Base-by-base conservation (phyloP, 2,113 vertebrate species). In the Pelvicachromis taeniatus region DNA sequence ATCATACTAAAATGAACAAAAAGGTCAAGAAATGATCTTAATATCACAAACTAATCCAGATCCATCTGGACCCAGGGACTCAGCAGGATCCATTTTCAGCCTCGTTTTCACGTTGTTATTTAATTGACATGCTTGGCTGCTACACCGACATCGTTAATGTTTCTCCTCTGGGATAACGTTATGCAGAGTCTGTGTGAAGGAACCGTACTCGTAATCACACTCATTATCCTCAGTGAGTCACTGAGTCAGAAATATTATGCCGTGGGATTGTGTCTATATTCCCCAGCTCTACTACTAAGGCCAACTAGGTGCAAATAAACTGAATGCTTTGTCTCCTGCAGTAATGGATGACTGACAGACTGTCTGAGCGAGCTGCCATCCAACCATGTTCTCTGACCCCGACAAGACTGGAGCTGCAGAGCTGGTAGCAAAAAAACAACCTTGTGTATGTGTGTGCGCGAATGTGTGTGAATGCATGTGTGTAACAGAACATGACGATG, bases 311-410 rank as follows among this genome's bases (percentile, higher is more conserved):
- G 89, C 87, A 93, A 85, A 89, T 68, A 90, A 82, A 86, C 89
- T 59, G 79, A 88, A 81, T 23, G 85, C 73, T 93, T 93, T 83
- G 84, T 86, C 91, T 90, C 70, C 59, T 59, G 23, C 80, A 14
- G 90, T 89, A 89, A 90, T 85, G 88, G 88, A 84, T 93, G 91
- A 93, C 85, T 92, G 93, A 91, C 93, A 79, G 91, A 53, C 79
- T 61, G 90, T 83, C 82, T 91, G 91, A 91, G 83, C 4, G 82
- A 90, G 90, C 87, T 84, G 84, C 92, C 92, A 91, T 68, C 89
- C 84, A 26, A 75, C 86, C 84, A 42, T 92, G 93, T 94, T 92
- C 88, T 75, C 80, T 89, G 91, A 93, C 93, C 93, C 84, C 80
- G 77, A 86, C 84, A 77, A 86, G 84, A 79, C 87, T 75, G 81